A percentile compares a stretch with the other conserved stretches of the same genome.
These are phyloP conservation scores for Polypedilum vanderplanki DNA, from an alignment of 1,140 invertebrate genomes.

Conservation along the genomic window DNA sequence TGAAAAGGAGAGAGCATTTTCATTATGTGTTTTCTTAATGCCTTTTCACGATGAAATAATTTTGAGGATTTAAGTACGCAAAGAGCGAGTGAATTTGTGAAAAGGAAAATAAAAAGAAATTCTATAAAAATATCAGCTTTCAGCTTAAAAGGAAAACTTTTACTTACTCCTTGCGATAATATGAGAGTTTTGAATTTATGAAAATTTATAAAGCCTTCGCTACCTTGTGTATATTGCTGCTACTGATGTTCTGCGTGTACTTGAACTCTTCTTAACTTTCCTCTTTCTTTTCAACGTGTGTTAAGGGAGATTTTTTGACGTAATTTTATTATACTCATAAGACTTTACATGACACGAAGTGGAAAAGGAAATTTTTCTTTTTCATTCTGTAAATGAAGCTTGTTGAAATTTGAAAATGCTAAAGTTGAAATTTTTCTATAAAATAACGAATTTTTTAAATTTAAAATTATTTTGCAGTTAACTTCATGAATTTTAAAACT, in stretches of 20 bases:
- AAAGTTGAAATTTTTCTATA: too few relatives aligned
- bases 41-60: too few relatives aligned
- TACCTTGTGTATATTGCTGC: background rate
- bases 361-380: background rate
- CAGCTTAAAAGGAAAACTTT: background rate
- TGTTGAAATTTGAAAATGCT: background rate
- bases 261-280: background rate
- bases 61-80: too few relatives aligned
- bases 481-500: too few relatives aligned
- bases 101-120: too few relatives aligned
- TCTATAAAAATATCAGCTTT: background rate
- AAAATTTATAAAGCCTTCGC: background rate
- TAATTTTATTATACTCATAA: slow-evolving; percentile 6
- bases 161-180: too few relatives aligned
- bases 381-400: background rate
- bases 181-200: background rate
- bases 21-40: too few relatives aligned
- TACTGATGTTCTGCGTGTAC: background rate
- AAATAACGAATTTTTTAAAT: too few relatives aligned
- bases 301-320: background rate
- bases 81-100: too few relatives aligned
- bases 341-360: background rate
- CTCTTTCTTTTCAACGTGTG: background rate
- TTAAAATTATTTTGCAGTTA: too few relatives aligned
- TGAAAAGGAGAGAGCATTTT: too few relatives aligned